Percentiles rank a stretch among this genome's conserved stretches.
Conservation (phyloP, 2,113 vertebrate genomes). For the Spea multiplicata region DNA sequence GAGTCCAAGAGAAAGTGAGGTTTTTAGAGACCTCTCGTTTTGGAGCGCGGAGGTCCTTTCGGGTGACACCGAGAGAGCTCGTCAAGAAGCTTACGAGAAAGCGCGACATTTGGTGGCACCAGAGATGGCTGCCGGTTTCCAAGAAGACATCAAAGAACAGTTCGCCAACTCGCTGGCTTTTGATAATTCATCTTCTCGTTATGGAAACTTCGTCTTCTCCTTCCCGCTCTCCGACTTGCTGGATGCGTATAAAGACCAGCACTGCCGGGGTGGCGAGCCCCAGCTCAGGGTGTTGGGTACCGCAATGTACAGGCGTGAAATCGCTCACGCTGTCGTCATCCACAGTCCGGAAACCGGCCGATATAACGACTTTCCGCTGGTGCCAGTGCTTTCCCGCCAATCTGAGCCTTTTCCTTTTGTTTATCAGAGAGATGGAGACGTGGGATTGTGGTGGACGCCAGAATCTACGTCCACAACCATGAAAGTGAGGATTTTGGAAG, state of each 20-base stretch:
- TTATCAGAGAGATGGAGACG: neutral
- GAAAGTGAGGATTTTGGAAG: neutral
- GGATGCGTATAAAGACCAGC: neutral
- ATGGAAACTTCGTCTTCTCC: constrained; percentile 25
- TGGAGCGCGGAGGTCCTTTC: neutral
- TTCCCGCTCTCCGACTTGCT: constrained; percentile 4
- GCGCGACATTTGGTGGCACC: neutral
- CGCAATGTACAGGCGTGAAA: constrained; percentile 18
- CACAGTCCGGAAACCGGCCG: neutral
- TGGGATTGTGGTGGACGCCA: constrained; percentile 15
- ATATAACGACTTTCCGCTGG: neutral
- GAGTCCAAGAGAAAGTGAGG: neutral
- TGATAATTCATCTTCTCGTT: neutral
- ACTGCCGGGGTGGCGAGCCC: constrained; percentile 1
- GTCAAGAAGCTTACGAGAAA: neutral
- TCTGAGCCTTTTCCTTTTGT: neutral
- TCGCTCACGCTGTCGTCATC: constrained; percentile 10
- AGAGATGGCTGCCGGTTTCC: neutral
- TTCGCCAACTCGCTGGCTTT: constrained; percentile 27
- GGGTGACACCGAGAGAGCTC: neutral
- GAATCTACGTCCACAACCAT: neutral
- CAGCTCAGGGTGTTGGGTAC: constrained; percentile 22
- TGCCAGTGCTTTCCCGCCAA: neutral
- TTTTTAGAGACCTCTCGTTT: neutral
- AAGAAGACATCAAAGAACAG: neutral